These are phyloP conservation scores for Frieseomelitta varia DNA, from an alignment of 1,140 invertebrate genomes.

Conservation along the genomic window DNA sequence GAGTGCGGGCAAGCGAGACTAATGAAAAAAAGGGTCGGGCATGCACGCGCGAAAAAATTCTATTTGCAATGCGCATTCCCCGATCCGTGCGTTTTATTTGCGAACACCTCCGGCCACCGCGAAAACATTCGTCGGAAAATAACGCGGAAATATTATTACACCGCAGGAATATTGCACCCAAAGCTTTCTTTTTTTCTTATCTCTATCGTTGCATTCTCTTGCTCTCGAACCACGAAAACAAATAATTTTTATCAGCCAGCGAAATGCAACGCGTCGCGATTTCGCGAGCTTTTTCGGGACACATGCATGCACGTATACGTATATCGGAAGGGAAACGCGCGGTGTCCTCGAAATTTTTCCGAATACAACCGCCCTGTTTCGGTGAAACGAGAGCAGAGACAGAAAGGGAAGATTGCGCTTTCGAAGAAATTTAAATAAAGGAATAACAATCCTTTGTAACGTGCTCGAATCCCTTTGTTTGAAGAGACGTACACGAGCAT, in stretches of 20 bases:
- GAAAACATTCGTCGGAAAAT: conserved; percentile 21
- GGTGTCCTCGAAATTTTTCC: conserved; percentile 5
- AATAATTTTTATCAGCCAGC: conserved; percentile 40
- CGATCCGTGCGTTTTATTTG: conserved; percentile 43
- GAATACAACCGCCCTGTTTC: background rate
- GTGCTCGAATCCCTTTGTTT: too few species aligned
- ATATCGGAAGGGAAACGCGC: background rate
- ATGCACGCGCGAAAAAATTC: conserved; percentile 19
- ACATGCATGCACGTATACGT: too few species aligned
- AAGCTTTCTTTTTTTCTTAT: conserved; percentile 29
- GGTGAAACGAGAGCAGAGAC: background rate
- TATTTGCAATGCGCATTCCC: conserved; percentile 32
- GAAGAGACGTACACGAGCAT: background rate
- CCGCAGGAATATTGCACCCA: conserved; percentile 32
- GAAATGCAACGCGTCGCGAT: background rate
- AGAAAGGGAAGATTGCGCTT: background rate
- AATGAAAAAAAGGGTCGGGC: background rate
- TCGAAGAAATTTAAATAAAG: background rate
- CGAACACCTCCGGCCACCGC: conserved; percentile 20
- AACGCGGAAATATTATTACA: conserved; percentile 45
- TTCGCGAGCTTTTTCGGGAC: background rate
- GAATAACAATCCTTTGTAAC: background rate
- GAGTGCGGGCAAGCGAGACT: background rate
- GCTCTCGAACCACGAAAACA: conserved; percentile 15
- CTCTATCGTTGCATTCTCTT: conserved; percentile 14